Percentiles rank a stretch among this genome's conserved stretches.
Evolutionary conservation across 2,888 invertebrate genomes (phyloP).

Genomic region (Eupithecia dodoneata): DNA sequence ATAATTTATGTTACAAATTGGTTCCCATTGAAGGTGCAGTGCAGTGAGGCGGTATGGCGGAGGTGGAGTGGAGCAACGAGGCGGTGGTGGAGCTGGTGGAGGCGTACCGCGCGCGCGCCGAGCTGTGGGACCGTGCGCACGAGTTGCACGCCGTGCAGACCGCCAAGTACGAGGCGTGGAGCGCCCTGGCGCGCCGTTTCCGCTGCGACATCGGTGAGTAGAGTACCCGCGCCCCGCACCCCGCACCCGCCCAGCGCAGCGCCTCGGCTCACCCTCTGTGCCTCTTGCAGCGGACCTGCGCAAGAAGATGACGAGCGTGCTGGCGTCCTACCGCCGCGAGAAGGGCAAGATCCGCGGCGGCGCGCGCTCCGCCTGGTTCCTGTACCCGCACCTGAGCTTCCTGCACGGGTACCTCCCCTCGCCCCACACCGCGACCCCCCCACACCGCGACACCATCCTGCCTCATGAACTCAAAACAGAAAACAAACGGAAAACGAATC

Average conservation of each 20-base stretch:
- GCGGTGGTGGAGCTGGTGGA: conserved; percentile 64
- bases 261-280: neutral
- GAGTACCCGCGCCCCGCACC: neutral
- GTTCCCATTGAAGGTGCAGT: neutral
- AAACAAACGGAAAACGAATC: neutral
- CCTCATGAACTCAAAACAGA: neutral
- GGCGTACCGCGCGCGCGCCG: conserved; percentile 62
- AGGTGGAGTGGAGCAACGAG: conserved; percentile 71
- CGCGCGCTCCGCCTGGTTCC: conserved; percentile 67
- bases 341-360: conserved; percentile 68
- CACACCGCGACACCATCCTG: neutral
- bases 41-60: conserved; percentile 50
- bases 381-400: conserved; percentile 68
- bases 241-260: neutral
- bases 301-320: conserved; percentile 74
- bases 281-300: conserved; percentile 56
- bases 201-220: conserved; percentile 61
- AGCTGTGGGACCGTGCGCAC: conserved; percentile 68
- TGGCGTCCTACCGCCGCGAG: conserved; percentile 76
- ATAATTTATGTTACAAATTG: too few relatives aligned
- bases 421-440: neutral
- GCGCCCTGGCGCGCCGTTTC: conserved; percentile 64
- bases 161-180: conserved; percentile 73
- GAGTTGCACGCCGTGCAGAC: conserved; percentile 64
- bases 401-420: conserved; percentile 59